phyloP scores from a whole-genome alignment of 2,888 invertebrate species.

The Phorcus lineatus region DNA sequence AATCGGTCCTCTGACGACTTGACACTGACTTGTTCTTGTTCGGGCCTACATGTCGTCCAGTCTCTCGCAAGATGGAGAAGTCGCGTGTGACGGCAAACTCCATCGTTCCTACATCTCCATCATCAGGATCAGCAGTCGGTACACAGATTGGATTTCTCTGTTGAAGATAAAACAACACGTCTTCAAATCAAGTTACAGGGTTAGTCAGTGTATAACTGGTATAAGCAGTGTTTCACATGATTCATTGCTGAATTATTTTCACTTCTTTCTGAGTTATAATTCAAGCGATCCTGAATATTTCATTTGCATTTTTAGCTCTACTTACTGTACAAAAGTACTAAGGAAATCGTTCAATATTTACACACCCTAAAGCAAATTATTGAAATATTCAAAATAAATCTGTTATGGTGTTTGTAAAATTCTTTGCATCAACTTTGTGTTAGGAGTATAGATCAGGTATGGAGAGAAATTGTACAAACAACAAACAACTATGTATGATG shows the following conservation, averaged over 20 bases:
- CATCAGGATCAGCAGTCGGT: slow-evolving; percentile 57
- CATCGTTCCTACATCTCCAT: slow-evolving; percentile 55
- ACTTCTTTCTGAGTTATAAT: too few relatives aligned
- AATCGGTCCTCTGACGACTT: background rate
- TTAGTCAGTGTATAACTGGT: background rate
- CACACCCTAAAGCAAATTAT: too few relatives aligned
- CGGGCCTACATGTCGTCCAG: slow-evolving; percentile 35
- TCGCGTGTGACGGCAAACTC: slow-evolving; percentile 72
- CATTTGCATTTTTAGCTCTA: too few relatives aligned
- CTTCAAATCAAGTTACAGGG: too few relatives aligned
- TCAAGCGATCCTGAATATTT: too few relatives aligned
- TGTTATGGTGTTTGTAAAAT: background rate
- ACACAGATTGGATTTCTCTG: slow-evolving; percentile 55
- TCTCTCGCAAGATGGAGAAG: slow-evolving; percentile 59
- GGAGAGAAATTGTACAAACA: too few relatives aligned
- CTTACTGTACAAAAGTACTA: too few relatives aligned
- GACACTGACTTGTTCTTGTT: background rate
- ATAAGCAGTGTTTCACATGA: too few relatives aligned
- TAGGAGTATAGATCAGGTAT: too few relatives aligned
- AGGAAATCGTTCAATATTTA: too few relatives aligned
- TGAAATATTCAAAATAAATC: background rate
- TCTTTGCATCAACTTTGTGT: too few relatives aligned
- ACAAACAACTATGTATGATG: background rate
- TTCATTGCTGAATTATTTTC: too few relatives aligned
- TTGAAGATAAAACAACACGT: slow-evolving; percentile 23